Percentiles rank a stretch among this genome's conserved stretches.
Evolutionary conservation across 1,140 invertebrate species (phyloP).

Genomic region (Aphis craccivora): DNA sequence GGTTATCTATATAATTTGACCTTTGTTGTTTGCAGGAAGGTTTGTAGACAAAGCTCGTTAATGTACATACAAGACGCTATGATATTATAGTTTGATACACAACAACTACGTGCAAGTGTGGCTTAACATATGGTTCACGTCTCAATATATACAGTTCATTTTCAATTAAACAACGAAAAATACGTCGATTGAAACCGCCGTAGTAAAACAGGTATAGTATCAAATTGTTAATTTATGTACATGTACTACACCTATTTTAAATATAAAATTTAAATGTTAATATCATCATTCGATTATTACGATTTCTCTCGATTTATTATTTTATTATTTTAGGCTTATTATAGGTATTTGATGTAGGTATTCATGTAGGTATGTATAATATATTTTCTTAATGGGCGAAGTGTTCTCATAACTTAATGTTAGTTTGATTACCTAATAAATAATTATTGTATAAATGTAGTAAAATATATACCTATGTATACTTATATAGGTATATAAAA

Average conservation of each 20-base stretch:
- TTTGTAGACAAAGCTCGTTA: background rate
- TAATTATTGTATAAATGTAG: background rate
- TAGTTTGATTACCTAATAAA: background rate
- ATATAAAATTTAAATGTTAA: background rate
- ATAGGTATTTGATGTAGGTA: background rate
- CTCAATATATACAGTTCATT: background rate
- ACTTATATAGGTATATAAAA: background rate
- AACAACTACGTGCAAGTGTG: background rate
- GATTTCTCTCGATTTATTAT: background rate
- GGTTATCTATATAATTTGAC: background rate
- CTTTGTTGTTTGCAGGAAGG: background rate
- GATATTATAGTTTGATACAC: background rate
- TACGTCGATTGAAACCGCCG: background rate
- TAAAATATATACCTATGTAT: background rate
- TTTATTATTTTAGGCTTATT: no score
- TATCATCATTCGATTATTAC: background rate
- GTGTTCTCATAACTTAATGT: background rate
- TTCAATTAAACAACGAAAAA: constrained; percentile 4
- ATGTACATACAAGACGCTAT: background rate
- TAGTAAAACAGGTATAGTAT: background rate
- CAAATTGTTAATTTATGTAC: background rate
- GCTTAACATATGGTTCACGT: background rate
- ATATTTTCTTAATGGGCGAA: background rate
- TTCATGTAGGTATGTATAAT: background rate
- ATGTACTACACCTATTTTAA: background rate